phyloP scores from a whole-genome alignment of 37 sponge, comb jelly and placozoan species.

The Halichondria panicea region DNA sequence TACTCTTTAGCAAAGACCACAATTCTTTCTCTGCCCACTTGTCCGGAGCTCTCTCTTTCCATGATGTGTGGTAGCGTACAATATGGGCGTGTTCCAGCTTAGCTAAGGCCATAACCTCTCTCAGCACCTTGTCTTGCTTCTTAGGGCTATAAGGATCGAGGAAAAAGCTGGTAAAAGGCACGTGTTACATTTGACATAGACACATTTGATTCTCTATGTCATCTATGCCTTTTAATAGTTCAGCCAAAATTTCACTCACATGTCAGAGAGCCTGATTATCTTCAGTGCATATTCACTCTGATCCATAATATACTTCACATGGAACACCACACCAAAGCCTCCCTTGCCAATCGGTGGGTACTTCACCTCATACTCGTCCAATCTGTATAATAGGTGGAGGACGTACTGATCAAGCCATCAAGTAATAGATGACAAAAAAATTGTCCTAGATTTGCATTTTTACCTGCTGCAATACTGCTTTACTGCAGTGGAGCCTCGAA shows the following conservation, averaged over 20 bases:
- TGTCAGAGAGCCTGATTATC: constrained; percentile 45
- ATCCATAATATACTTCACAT: constrained; percentile 45
- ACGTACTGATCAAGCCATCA: too few species aligned
- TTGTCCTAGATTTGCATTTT: too few species aligned
- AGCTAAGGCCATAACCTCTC: constrained; percentile 78
- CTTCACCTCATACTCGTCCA: constrained; percentile 41
- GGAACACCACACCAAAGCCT: constrained; percentile 79
- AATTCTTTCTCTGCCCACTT: constrained; percentile 4
- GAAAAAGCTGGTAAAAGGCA: too few species aligned
- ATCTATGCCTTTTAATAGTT: too few species aligned
- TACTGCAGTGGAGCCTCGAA: too few species aligned
- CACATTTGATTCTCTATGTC: too few species aligned
- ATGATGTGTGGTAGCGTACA: constrained; percentile 73
- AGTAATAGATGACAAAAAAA: too few species aligned
- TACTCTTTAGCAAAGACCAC: background rate
- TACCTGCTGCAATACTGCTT: too few species aligned
- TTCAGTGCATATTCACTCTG: constrained; percentile 73
- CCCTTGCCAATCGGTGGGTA: constrained; percentile 62
- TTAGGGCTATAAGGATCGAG: background rate
- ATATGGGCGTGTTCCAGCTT: constrained; percentile 62
- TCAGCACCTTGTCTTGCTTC: constrained; percentile 57
- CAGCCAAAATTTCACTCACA: constrained; percentile 21
- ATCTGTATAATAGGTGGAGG: too few species aligned
- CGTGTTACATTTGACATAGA: too few species aligned
- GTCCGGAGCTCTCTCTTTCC: constrained; percentile 62